Conservation (phyloP, 2,113 vertebrate species). For the Chinchilla lanigera region DNA sequence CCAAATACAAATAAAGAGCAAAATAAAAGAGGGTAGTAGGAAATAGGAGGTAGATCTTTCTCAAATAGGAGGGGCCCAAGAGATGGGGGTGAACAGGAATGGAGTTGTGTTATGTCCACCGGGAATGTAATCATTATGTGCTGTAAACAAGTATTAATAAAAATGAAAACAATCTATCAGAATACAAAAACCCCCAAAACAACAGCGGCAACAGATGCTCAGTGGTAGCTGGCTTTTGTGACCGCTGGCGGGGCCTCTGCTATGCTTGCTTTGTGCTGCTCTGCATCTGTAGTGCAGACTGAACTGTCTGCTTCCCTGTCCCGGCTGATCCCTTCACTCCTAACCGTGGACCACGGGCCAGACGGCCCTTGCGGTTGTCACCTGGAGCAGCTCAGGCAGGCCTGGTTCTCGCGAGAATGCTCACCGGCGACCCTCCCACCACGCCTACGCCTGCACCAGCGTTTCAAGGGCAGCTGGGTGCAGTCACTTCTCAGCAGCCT, state of each 20-base stretch:
- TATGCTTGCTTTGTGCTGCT: not conserved
- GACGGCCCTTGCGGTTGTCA: not conserved
- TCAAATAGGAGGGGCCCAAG: not conserved
- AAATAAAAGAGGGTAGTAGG: not conserved
- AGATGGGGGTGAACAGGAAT: not conserved
- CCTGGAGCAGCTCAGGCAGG: no score
- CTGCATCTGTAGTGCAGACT: not conserved
- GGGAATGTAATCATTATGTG: not conserved
- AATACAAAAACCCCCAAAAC: not conserved
- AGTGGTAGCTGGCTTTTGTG: not conserved
- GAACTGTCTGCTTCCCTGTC: not conserved
- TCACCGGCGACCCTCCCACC: not conserved
- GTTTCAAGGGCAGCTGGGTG: not conserved
- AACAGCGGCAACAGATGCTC: not conserved
- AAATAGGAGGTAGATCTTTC: not conserved
- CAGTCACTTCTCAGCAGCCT: not conserved
- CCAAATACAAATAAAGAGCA: not conserved
- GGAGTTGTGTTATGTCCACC: not conserved
- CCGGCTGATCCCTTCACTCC: not conserved
- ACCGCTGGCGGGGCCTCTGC: no score
- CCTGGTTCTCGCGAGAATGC: no score
- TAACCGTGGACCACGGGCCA: not conserved
- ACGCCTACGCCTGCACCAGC: rapidly evolving
- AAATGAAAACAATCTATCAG: not conserved
- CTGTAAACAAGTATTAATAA: not conserved